Evolutionary conservation across 2,113 vertebrate species (phyloP).

Genomic region (Nerophis ophidion): DNA sequence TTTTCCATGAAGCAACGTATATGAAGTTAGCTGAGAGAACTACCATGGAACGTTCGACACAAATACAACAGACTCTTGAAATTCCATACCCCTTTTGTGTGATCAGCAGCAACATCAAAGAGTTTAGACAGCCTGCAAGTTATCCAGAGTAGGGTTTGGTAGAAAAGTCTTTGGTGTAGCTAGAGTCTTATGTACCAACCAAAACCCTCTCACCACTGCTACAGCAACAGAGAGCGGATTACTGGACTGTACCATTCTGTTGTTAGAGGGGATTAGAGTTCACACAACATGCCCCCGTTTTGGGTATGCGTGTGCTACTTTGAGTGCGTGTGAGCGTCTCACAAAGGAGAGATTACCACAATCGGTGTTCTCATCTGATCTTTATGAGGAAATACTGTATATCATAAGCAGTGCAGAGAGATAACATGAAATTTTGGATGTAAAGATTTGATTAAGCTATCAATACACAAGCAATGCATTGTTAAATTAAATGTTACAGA

Average conservation of each 20-base stretch:
- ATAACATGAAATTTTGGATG: conserved; percentile 1
- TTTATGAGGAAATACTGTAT: conserved; percentile 33
- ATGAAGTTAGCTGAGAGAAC: conserved; percentile 17
- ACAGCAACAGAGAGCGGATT: conserved; percentile 85
- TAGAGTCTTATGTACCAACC: conserved; percentile 71
- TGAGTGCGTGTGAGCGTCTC: conserved; percentile 53
- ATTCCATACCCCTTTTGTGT: conserved; percentile 69
- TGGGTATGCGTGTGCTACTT: conserved; percentile 51
- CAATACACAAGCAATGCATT: neutral
- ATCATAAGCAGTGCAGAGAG: conserved; percentile 16
- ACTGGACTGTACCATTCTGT: conserved; percentile 82
- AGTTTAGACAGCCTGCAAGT: conserved; percentile 54
- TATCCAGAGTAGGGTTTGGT: conserved; percentile 65
- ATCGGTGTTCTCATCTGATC: conserved; percentile 64
- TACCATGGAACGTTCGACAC: conserved; percentile 3
- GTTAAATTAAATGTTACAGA: neutral
- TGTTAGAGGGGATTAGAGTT: conserved; percentile 79
- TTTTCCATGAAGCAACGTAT: conserved; percentile 16
- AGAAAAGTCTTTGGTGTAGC: conserved; percentile 60
- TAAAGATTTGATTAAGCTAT: conserved; percentile 5
- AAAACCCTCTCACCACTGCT: conserved; percentile 80
- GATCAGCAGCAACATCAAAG: conserved; percentile 55
- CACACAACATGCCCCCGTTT: conserved; percentile 75
- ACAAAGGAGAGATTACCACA: conserved; percentile 71
- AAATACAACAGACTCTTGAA: conserved; percentile 16